Evolutionary conservation across 1,140 invertebrate species (phyloP), one percentile per base, ranked within the genome.

Genomic region (Leptinotarsa lineolata): DNA sequence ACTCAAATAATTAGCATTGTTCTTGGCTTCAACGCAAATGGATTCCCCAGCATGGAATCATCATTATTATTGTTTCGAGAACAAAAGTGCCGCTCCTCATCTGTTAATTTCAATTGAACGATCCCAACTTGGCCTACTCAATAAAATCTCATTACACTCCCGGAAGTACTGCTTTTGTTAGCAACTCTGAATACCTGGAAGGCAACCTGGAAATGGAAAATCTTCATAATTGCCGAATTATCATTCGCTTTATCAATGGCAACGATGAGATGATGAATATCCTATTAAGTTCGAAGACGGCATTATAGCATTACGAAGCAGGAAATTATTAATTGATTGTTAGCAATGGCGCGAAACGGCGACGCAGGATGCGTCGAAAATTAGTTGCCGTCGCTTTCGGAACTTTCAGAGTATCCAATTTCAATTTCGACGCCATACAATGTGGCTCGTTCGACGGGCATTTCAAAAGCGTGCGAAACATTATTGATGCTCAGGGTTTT

Each of bases 241-340:
- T 39, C 30, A 39, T 54, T 54, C 48, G 48, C 48, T 18, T 54
- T 54, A 54, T 54, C 48, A 54, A 54, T 54, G 48, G 48, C 48
- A 18, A 54, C 16, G 48, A 54, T 54, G 16, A 54, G n/a, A 16
- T n/a, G 48, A n/a, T 18, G 48, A 54, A 54, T 54, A 54, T 54
- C 48, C 48, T 54, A 54, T 54, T 54, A 0, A 54, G 6, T 54
- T 5, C 48, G 48, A 54, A 54, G 48, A n/a, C n/a, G n/a, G 13
- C 48, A 54, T 54, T 54, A 54, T 54, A 54, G 48, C 48, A 18
- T 2, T 54, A 2, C 48, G 4, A 16, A 16, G 48, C 16, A 54
- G 48, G n/a, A 54, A 54, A 54, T 54, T 54, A 13, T 54, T 39
- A 54, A 54, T 54, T 54, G 48, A 54, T 54, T 54, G 48, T 54